Evolutionary conservation across 2,888 invertebrate species (phyloP), one percentile per base, ranked within the genome.

Genomic region (Tinea trinotella): DNA sequence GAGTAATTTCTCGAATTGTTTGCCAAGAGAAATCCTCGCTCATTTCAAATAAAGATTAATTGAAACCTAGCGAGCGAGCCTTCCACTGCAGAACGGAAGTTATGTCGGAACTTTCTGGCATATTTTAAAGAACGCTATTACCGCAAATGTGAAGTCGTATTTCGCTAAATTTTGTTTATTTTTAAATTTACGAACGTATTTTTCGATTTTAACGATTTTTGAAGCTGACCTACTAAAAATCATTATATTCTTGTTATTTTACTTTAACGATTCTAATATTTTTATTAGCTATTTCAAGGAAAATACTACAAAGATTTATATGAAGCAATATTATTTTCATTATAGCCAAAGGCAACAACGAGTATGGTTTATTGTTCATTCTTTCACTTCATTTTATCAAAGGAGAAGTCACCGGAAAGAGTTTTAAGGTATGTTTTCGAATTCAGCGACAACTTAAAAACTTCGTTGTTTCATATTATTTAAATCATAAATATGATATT

Each of bases 1-100:
- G n/a, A 46, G 46, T 46, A 46, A 50, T 50, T 50, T 24, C 50
- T 24, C 50, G 24, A 24, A 50, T 50, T 50, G 50, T 50, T 24
- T 50, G 50, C 13, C 24, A 22, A 24, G 24, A 24, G 50, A 50
- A 50, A 24, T 50, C n/a, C 50, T 15, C 50, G 22, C 50, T 50
- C 50, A 50, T 50, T 50, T 24, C 50, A 24, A 50, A 24, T 50
- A 50, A 22, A 50, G 24, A 24, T 24, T 50, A 50, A 22, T 22
- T 50, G 50, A 24, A 50, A 50, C 24, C 10, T 12, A 48, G n/a
- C 18, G 50, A 13, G 22, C 24, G n/a, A 22, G 46, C 46, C n/a
- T 46, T 46, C 46, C 48, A 19, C 18, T 48, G 20, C 48, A 19
- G 48, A 48, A 9, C 18, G 48, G 19, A 48, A 48, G 48, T 48